Evolutionary conservation across 1,140 invertebrate species (phyloP).

Genomic region (Euwallacea similis): DNA sequence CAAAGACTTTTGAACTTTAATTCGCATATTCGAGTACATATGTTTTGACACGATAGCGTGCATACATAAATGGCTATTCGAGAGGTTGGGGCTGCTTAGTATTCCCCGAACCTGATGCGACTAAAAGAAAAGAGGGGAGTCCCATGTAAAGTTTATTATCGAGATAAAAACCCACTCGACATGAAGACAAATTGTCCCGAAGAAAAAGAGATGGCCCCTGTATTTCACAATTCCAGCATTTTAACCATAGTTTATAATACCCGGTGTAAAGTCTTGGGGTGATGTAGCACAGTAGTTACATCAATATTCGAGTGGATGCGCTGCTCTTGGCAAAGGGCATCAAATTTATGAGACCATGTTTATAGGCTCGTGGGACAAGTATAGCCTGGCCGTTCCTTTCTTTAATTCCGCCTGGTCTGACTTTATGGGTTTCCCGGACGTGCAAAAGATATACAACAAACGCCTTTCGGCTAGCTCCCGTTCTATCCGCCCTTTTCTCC

Average conservation of each 20-base stretch:
- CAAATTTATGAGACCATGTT: conserved; percentile 48
- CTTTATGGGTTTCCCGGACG: conserved; percentile 44
- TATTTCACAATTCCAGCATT: conserved; percentile 26
- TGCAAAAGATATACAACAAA: conserved; percentile 41
- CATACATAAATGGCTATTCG: too few species aligned
- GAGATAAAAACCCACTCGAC: not conserved
- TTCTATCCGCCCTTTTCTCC: conserved; percentile 10
- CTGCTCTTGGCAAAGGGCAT: conserved; percentile 40
- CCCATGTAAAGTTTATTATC: too few species aligned
- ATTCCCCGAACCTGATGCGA: too few species aligned
- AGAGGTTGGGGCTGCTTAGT: too few species aligned
- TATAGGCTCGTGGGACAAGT: conserved; percentile 45
- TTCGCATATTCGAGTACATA: too few species aligned
- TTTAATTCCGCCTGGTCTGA: conserved; percentile 39
- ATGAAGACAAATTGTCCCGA: conserved; percentile 4
- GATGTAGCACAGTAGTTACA: conserved; percentile 44
- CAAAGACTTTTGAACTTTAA: too few species aligned
- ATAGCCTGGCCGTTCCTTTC: conserved; percentile 43
- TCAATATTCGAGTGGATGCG: conserved; percentile 46
- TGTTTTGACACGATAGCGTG: too few species aligned
- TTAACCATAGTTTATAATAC: conserved; percentile 40
- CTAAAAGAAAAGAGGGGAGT: too few species aligned
- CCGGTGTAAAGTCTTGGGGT: conserved; percentile 37
- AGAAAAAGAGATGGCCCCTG: conserved; percentile 1
- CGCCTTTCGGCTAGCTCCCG: not conserved